These are phyloP conservation scores for Acrobasis consociella DNA, from an alignment of 2,888 invertebrate genomes.

Conservation along the genomic window DNA sequence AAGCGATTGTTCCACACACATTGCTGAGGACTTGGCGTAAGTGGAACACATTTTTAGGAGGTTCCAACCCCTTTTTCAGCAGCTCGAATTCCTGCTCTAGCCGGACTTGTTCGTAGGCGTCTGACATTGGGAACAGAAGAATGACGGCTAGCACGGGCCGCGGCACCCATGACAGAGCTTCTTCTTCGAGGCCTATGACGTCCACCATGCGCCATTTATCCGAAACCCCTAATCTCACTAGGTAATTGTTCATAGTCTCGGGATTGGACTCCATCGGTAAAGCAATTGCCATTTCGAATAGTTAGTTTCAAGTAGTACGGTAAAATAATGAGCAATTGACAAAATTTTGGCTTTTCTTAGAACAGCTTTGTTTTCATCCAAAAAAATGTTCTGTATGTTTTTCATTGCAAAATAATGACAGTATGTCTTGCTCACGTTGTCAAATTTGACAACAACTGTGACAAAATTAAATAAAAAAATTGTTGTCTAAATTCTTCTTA, in stretches of 20 bases:
- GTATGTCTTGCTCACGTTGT: no score
- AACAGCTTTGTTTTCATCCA: no score
- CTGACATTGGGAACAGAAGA: constrained; percentile 92
- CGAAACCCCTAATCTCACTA: constrained; percentile 90
- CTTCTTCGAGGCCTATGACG: constrained; percentile 95
- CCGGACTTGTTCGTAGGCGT: constrained; percentile 87
- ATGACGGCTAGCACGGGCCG: constrained; percentile 93
- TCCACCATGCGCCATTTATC: constrained; percentile 92
- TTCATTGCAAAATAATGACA: no score
- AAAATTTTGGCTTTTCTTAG: neutral
- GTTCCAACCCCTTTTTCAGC: constrained; percentile 76
- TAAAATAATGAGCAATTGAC: neutral
- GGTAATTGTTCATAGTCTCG: constrained; percentile 86
- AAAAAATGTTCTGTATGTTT: no score
- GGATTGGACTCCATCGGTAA: constrained; percentile 83
- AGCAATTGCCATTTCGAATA: constrained; percentile 50
- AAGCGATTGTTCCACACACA: constrained; percentile 97
- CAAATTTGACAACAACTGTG: no score
- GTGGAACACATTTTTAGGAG: constrained; percentile 88
- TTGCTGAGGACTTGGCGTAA: constrained; percentile 95
- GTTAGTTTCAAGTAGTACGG: neutral
- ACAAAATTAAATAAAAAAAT: no score
- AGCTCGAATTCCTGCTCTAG: constrained; percentile 84
- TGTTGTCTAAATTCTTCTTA: no score
- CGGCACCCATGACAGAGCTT: constrained; percentile 92